A percentile compares a stretch with the other conserved stretches of the same genome.
Conservation (phyloP, 2,888 invertebrate species). For the Abrostola triplasia region DNA sequence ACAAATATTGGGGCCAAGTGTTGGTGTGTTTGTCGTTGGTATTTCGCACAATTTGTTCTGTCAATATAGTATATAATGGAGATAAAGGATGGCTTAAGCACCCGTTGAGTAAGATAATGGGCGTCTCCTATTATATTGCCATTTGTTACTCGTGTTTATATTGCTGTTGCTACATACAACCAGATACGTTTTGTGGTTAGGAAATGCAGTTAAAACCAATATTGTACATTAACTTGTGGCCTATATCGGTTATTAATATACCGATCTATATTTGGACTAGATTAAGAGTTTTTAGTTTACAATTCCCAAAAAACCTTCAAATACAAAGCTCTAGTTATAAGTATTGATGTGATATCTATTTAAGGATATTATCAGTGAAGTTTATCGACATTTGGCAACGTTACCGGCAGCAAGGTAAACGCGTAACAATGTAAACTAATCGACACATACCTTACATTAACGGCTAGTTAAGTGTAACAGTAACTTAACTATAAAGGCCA, state of each 20-base stretch:
- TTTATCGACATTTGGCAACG: conserved; percentile 49
- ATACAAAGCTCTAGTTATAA: conserved; percentile 4
- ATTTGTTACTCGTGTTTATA: conserved; percentile 62
- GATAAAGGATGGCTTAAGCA: conserved; percentile 61
- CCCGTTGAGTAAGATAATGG: conserved; percentile 63
- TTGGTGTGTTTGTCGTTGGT: conserved; percentile 9
- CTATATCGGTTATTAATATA: conserved; percentile 20
- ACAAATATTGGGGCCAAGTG: conserved; percentile 9
- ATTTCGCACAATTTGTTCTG: conserved; percentile 47
- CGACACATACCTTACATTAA: conserved; percentile 51
- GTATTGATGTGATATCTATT: conserved; percentile 30
- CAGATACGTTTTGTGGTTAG: conserved; percentile 60
- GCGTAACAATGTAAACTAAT: conserved; percentile 50
- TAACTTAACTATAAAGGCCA: conserved; percentile 6
- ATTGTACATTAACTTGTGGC: conserved; percentile 38
- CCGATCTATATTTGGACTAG: not conserved
- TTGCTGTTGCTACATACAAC: conserved; percentile 56
- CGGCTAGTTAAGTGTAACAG: conserved; percentile 18
- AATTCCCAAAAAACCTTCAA: not conserved
- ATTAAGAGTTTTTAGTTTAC: not conserved
- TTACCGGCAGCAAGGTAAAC: conserved; percentile 47
- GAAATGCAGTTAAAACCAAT: conserved; percentile 54
- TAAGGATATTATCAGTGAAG: conserved; percentile 44
- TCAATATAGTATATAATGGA: conserved; percentile 60
- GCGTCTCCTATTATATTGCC: conserved; percentile 61